These are phyloP conservation scores for Acleris literana DNA, from an alignment of 2,888 invertebrate species.

Conservation along the genomic window DNA sequence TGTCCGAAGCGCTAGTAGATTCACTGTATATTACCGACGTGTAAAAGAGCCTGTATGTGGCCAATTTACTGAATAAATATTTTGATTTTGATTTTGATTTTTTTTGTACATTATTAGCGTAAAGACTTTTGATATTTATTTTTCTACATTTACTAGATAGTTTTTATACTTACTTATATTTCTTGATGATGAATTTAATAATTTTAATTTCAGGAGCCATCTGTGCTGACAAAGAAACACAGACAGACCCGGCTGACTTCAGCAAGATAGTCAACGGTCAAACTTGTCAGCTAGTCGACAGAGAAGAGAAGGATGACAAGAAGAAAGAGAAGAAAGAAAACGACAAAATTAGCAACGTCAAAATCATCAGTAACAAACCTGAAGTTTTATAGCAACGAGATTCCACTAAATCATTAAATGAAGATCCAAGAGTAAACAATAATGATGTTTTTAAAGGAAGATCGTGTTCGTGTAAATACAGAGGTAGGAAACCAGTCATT, in stretches of 20 bases:
- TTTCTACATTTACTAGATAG: too few species aligned
- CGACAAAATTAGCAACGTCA: slow-evolving; percentile 40
- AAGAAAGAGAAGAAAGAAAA: slow-evolving; percentile 47
- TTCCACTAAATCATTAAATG: slow-evolving; percentile 66
- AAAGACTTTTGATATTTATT: too few species aligned
- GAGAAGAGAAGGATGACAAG: slow-evolving; percentile 41
- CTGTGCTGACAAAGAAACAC: slow-evolving; percentile 67
- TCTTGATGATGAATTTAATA: too few species aligned
- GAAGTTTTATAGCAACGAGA: slow-evolving; percentile 75
- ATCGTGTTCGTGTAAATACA: slow-evolving; percentile 73
- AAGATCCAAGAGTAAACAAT: slow-evolving; percentile 58
- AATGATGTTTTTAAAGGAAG: slow-evolving; percentile 62
- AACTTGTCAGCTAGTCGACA: slow-evolving; percentile 50
- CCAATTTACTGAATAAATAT: too few species aligned
- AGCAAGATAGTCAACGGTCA: slow-evolving; percentile 65
- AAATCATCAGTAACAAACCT: slow-evolving; percentile 54
- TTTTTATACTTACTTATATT: too few species aligned
- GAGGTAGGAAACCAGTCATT: slow-evolving; percentile 70
- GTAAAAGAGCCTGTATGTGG: too few species aligned
- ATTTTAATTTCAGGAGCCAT: slow-evolving; percentile 54
- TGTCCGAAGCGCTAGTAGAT: too few species aligned
- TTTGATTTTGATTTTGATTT: too few species aligned
- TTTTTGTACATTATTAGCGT: too few species aligned
- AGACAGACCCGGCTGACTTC: slow-evolving; percentile 69
- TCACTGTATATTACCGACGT: too few species aligned